Base-by-base conservation (phyloP, 1,140 invertebrate species). In the Diorhabda carinulata region DNA sequence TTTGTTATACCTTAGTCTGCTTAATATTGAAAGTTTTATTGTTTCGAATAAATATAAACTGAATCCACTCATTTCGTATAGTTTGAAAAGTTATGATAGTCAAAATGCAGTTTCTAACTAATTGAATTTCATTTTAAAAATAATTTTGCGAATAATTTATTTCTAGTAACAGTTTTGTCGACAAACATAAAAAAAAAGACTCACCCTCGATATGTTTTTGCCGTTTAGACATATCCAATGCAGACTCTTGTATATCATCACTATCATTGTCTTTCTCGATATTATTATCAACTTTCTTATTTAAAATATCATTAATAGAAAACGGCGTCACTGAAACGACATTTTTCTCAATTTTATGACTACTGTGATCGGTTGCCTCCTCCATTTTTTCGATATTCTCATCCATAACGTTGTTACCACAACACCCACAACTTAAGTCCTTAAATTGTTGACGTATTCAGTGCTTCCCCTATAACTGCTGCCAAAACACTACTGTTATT, bases 261-360 rank as follows among this genome's bases (percentile, higher is more conserved):
- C 68, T 64, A 42, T 76, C 73, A 25, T 73, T 70, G 59, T 78
- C 83, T 62, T 80, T 81, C 9, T 73, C 71, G 61, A 78, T 83
- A 59, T 80, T 81, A 44, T 57, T 71, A 47, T 72, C 64, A 9
- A 10, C 71, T 57, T 78, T 83, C 69, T 84, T 85, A 52, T 86
- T 91, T 65, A 91, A 81, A 77, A 91, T 92, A 72, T 91, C 90
- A 71, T 91, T 89, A 70, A 92, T 91, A 64, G 90, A 91, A 78
- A 92, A 92, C 9, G 90, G 89, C 5, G 90, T 92, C 25, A 82
- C 81, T 0, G 83, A 80, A n/a, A 78, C 61, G 8, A 44, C 64
- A 64, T 64, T 67, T 61, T 74, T 76, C 45, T 73, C 72, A 9
- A 58, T 57, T 64, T 75, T 77, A 4, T 44, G 41, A n/a, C 59